Conservation (phyloP, 1,140 invertebrate species). For the Hydropsyche tenuis region DNA sequence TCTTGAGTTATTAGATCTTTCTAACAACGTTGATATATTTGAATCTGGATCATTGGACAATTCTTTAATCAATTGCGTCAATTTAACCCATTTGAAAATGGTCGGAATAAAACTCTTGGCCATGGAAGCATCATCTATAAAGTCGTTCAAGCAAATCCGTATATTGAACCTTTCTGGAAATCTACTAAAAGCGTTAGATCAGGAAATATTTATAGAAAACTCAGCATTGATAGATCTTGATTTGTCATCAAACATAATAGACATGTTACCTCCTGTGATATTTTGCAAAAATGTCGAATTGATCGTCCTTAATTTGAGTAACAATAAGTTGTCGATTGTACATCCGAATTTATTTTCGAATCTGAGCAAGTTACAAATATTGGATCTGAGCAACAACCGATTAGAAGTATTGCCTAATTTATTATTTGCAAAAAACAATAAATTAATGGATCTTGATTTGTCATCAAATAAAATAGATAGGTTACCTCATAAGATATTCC, state of each 20-base stretch:
- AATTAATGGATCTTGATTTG: neutral
- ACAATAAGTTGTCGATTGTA: neutral
- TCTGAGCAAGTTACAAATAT: constrained; percentile 10
- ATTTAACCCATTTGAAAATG: neutral
- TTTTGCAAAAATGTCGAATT: neutral
- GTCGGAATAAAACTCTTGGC: neutral
- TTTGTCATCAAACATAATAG: neutral
- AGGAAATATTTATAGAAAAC: neutral
- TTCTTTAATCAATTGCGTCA: neutral
- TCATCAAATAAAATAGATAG: neutral
- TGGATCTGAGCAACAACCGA: neutral
- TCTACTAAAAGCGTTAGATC: neutral
- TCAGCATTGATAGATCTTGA: neutral
- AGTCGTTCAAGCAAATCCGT: neutral
- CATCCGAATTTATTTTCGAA: neutral
- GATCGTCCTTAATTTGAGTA: neutral
- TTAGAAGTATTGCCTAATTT: neutral
- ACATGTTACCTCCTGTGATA: neutral
- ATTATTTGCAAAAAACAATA: neutral
- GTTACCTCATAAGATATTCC: neutral
- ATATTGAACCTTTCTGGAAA: constrained; percentile 3
- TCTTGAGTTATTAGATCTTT: constrained; percentile 4
- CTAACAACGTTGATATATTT: neutral
- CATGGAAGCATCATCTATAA: neutral
- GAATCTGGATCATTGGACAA: neutral